A percentile compares a stretch with the other conserved stretches of the same genome.
phyloP scores from a whole-genome alignment of 2,113 vertebrate species.

The Urocolius indicus region DNA sequence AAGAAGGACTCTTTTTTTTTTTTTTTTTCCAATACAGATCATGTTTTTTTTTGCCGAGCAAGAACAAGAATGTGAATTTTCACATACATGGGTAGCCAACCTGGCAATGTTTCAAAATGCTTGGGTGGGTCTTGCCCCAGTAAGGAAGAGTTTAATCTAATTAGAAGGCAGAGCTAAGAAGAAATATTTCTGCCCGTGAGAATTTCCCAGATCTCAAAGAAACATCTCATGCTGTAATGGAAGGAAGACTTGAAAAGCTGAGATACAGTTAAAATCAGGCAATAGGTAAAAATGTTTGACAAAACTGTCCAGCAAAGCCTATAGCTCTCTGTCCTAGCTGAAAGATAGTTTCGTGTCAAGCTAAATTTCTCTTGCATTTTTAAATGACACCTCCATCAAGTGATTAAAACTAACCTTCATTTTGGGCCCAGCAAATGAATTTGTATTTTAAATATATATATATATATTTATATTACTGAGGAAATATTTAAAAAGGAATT shows the following conservation, averaged over 20 bases:
- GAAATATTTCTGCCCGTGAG: constrained; percentile 11
- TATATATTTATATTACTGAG: neutral
- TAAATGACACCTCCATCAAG: neutral
- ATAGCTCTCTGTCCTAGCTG: neutral
- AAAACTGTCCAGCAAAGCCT: neutral
- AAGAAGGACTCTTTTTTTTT: neutral
- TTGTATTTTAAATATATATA: neutral
- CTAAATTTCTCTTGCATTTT: neutral
- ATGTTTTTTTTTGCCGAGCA: neutral
- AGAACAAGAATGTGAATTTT: neutral
- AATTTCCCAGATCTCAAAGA: neutral
- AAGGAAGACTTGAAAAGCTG: neutral
- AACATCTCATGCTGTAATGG: neutral
- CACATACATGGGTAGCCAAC: neutral
- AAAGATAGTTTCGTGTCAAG: neutral
- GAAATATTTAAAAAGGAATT: neutral
- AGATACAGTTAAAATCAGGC: neutral
- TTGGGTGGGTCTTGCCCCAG: constrained; percentile 8
- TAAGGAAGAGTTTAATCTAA: constrained; percentile 9
- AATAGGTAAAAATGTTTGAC: neutral
- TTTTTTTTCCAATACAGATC: neutral
- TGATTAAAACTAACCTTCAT: neutral
- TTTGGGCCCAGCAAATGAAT: neutral
- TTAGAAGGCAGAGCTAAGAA: constrained; percentile 10
- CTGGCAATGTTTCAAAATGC: constrained; percentile 1